Conservation (phyloP, 2,113 vertebrate genomes). For the Macaca nemestrina region DNA sequence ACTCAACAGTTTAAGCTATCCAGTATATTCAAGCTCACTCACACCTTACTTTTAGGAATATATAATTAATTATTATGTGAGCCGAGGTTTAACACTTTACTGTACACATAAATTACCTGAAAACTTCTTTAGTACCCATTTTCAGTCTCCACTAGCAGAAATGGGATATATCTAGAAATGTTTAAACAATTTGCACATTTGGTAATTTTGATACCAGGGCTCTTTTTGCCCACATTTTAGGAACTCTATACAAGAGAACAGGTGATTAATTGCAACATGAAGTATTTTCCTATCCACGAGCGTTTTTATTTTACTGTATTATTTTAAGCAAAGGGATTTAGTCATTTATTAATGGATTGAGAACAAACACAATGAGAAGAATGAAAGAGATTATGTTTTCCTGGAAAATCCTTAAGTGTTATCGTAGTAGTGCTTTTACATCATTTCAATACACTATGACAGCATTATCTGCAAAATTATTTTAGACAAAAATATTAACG, state of each 20-base stretch:
- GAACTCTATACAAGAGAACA: neutral
- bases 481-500: neutral
- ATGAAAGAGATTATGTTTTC: neutral
- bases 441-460: neutral
- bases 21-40: neutral
- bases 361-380: neutral
- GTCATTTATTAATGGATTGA: neutral
- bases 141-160: neutral
- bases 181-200: neutral
- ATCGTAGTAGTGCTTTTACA: neutral
- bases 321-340: neutral
- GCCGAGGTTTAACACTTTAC: neutral
- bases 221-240: neutral
- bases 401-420: neutral
- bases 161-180: neutral
- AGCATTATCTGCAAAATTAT: neutral
- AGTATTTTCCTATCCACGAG: neutral
- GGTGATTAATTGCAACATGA: neutral
- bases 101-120: neutral
- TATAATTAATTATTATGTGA: neutral
- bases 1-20: neutral
- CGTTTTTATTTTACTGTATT: neutral
- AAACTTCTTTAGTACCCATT: neutral
- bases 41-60: neutral
- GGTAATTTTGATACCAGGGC: neutral